Base-by-base conservation (phyloP, 2,113 vertebrate genomes). In the Esox niger region DNA sequence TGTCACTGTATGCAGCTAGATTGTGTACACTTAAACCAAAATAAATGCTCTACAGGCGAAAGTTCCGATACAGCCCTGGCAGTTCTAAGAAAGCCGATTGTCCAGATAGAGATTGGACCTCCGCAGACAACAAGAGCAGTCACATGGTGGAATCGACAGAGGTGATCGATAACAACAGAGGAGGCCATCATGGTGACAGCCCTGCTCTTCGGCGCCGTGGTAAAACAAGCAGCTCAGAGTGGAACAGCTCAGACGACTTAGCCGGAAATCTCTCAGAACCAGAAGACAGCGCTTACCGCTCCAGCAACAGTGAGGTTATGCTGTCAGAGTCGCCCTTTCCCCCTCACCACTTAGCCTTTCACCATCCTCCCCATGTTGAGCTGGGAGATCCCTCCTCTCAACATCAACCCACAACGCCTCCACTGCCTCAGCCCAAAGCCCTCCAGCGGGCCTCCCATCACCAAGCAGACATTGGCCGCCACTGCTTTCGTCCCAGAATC, bases 361-460 rank as follows among this genome's bases (percentile, higher is more conserved):
- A 82, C 2, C 77, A 78, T 66, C 80, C 72, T 63, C 60, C 79
- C 38, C 64, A 73, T 32, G 68, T 62, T 49, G 75, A 64, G 10
- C 23, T 64, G 35, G 62, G 67, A 64, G 84, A 88, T 55, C 65
- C 80, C 62, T 58, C 64, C 11, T 43, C 38, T 17, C 38, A 43
- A 43, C 38, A 43, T 31, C 89, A 90, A 72, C 75, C 76, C 0
- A 68, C 77, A 79, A 89, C 1, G 86, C 94, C 0, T 91, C 92
- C 68, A 82, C 94, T n/a, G 30, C 92, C 94, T 3, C 92, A 93
- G n/a, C 92, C 94, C 69, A 94, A 93, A 69, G 84, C 93, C 0
- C 13, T 64, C 56, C 70, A 81, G 64, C 87, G 79, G 68, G 27
- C 64, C 47, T 1, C 74, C 13, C 60, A 66, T 20, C 84, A 78